A percentile compares a stretch with the other conserved stretches of the same genome.
Evolutionary conservation across 2,113 vertebrate species (phyloP).

Genomic region (Phalacrocorax carbo): DNA sequence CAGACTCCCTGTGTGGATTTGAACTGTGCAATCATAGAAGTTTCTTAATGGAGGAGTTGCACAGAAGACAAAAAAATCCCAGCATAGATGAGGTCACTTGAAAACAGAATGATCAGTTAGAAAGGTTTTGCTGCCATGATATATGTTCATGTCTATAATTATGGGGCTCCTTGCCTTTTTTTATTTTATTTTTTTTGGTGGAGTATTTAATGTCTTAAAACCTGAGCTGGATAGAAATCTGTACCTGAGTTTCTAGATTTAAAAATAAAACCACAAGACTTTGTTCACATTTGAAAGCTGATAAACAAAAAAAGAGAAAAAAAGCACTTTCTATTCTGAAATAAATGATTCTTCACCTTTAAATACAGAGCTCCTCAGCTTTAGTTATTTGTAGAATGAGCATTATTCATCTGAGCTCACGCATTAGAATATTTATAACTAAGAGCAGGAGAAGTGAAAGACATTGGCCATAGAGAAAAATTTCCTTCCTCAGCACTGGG

Average conservation of each 20-base stretch:
- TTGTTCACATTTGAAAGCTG: not conserved
- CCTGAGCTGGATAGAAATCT: not conserved
- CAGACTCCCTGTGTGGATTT: not conserved
- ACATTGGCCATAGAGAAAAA: not conserved
- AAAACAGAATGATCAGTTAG: not conserved
- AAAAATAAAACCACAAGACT: not conserved
- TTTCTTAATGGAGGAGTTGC: not conserved
- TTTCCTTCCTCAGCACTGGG: not conserved
- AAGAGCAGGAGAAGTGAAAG: slow-evolving; percentile 34
- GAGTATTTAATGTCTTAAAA: not conserved
- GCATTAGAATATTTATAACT: slow-evolving; percentile 33
- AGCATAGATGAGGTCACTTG: not conserved
- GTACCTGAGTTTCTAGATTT: not conserved
- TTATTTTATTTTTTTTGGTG: not conserved
- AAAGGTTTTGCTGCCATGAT: not conserved
- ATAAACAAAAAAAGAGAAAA: not conserved
- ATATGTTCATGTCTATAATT: not conserved
- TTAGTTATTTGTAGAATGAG: slow-evolving; percentile 14
- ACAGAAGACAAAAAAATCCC: not conserved
- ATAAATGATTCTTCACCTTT: not conserved
- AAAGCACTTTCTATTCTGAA: not conserved
- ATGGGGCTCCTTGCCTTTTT: not conserved
- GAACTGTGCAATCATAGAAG: not conserved
- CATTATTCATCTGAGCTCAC: slow-evolving; percentile 22
- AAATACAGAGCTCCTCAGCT: not conserved